Conservation (phyloP, 1,140 invertebrate genomes). For the Drosophila biarmipes region DNA sequence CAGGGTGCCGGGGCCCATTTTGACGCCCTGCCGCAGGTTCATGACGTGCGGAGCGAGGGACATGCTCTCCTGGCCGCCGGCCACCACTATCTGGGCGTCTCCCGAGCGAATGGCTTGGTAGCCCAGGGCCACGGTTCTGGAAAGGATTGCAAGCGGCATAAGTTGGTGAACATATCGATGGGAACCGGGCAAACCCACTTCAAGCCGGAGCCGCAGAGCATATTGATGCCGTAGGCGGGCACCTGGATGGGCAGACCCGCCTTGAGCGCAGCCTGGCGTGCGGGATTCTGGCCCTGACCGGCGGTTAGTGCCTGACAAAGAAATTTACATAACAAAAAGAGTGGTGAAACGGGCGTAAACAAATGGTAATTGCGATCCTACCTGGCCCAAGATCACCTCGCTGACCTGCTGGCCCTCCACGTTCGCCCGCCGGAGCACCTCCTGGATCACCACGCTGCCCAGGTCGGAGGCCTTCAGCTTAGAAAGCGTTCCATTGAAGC, state of each 20-base stretch:
- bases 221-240: constrained; percentile 92
- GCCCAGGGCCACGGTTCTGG: constrained; percentile 89
- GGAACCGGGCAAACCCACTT: constrained; percentile 86
- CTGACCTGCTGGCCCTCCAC: constrained; percentile 88
- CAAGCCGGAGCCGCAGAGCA: constrained; percentile 94
- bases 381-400: constrained; percentile 95
- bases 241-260: constrained; percentile 91
- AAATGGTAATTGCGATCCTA: constrained; percentile 78
- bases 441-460: constrained; percentile 91
- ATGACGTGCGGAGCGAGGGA: constrained; percentile 91
- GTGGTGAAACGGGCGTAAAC: constrained; percentile 4
- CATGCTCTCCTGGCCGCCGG: constrained; percentile 95
- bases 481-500: constrained; percentile 89
- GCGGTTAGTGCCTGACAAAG: constrained; percentile 87
- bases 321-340: constrained; percentile 57
- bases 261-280: constrained; percentile 91
- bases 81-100: constrained; percentile 90
- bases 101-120: constrained; percentile 90
- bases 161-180: background rate
- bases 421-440: constrained; percentile 88
- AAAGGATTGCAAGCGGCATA: background rate
- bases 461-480: constrained; percentile 89
- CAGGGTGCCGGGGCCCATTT: constrained; percentile 89
- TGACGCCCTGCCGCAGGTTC: constrained; percentile 88
- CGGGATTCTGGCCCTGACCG: constrained; percentile 94